Base-by-base conservation (phyloP, 2,888 invertebrate genomes). In the Drosophila macrospina region DNA sequence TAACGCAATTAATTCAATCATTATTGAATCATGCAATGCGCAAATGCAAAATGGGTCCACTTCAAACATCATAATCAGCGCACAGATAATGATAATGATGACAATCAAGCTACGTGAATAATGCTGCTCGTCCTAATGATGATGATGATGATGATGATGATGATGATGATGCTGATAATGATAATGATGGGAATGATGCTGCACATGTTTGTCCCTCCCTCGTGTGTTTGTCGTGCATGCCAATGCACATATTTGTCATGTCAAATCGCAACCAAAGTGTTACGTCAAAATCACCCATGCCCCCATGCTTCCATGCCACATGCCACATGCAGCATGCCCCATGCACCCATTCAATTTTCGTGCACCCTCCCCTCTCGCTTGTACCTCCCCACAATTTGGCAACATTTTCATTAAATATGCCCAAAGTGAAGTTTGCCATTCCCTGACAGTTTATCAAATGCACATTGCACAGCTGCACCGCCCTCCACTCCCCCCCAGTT, bases 1-100 rank as follows among this genome's bases (percentile, higher is more conserved):
- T 91, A 91, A 91, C 90, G 91, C 91, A 91, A 91, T 91, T 91
- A 91, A 91, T 91, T 90, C 91, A 90, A 90, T 91, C 90, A 91
- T 91, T 90, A 91, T 91, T 90, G 91, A 89, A 91, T 91, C 91
- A 91, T 88, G 90, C 90, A 88, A 87, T 83, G 89, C 84, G 89
- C 88, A 86, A 80, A 78, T 83, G 83, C 88, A 78, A 88, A 83
- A 78, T 81, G 72, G 68, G 77, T 61, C 51, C 61, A 82, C 83
- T 79, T 77, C 72, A 73, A 80, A 79, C 80, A 77, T 61, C 57
- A 80, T 86, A 74, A 86, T 77, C 84, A 77, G 69, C 52, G 63
- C 48, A 30, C 57, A 50, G 67, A 77, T 80, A 80, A 86, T 83
- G 56, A 81, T 78, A 51, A 75, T 73, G 50, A 62, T 39, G 54